Evolutionary conservation across 53 echinoderm and acorn worm genomes (phyloP).

Genomic region (Astropecten irregularis): DNA sequence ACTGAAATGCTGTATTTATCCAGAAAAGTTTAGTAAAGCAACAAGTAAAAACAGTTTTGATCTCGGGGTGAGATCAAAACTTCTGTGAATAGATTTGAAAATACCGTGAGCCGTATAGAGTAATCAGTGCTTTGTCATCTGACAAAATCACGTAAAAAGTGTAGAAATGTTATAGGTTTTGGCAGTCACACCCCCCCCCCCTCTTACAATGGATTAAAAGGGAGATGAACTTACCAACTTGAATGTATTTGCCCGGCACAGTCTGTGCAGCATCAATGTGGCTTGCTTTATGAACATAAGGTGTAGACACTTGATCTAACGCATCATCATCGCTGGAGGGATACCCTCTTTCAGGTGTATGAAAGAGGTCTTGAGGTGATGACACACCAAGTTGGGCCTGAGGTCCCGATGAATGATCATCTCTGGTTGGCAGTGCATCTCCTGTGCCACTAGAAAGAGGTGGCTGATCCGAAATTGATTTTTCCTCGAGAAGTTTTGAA

Average conservation of each 20-base stretch:
- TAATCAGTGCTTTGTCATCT: too few species aligned
- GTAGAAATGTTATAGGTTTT: too few species aligned
- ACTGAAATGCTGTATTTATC: too few species aligned
- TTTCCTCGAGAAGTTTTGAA: neutral
- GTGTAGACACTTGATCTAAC: neutral
- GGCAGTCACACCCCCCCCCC: too few species aligned
- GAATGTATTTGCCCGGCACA: neutral
- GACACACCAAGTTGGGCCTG: neutral
- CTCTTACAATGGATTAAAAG: too few species aligned
- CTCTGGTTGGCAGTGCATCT: neutral
- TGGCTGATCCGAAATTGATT: too few species aligned
- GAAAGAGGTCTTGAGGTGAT: neutral
- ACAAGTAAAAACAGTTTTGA: too few species aligned
- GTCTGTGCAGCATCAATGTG: neutral
- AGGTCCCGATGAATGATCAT: neutral
- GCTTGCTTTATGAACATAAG: neutral
- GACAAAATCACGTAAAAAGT: too few species aligned
- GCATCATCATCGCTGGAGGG: neutral
- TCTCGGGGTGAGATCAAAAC: too few species aligned
- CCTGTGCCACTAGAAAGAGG: neutral
- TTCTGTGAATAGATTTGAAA: too few species aligned
- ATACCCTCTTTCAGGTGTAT: slow-evolving; percentile 13
- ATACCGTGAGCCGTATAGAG: too few species aligned
- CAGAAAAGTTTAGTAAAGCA: too few species aligned
- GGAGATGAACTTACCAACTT: slow-evolving; percentile 26